A percentile compares a stretch with the other conserved stretches of the same genome.
phyloP scores from a whole-genome alignment of 1,140 invertebrate species.

The Nephila pilipes region DNA sequence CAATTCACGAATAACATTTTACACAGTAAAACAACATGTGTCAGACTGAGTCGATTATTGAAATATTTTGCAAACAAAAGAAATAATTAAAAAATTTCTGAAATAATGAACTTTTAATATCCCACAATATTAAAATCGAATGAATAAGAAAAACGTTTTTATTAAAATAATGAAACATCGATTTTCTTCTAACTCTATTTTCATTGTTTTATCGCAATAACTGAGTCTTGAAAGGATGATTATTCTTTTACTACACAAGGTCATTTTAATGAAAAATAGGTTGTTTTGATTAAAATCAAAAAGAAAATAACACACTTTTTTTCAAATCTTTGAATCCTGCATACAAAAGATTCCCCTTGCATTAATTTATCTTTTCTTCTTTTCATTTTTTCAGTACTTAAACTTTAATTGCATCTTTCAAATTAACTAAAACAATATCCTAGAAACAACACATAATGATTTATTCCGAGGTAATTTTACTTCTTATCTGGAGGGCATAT shows the following conservation, averaged over 20 bases:
- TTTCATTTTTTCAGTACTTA: neutral
- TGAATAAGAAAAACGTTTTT: neutral
- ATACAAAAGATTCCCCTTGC: neutral
- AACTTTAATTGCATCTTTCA: conserved; percentile 2
- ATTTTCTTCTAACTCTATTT: neutral
- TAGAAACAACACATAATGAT: neutral
- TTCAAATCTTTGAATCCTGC: neutral
- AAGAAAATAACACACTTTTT: neutral
- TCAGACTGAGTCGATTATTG: neutral
- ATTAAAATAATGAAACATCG: neutral
- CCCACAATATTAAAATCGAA: neutral
- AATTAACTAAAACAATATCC: neutral
- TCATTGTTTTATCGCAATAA: neutral
- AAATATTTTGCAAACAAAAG: neutral
- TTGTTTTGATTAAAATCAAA: neutral
- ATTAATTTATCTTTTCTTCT: neutral
- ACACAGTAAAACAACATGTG: neutral
- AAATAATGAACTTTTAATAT: neutral
- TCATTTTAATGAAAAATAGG: neutral
- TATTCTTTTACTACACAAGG: neutral
- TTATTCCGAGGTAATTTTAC: neutral
- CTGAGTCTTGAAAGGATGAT: neutral
- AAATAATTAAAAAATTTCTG: neutral
- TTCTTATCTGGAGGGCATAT: neutral
- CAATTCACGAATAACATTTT: neutral